These are phyloP conservation scores for Priapulus caudatus DNA, from an alignment of 2,888 invertebrate genomes.

Conservation along the genomic window DNA sequence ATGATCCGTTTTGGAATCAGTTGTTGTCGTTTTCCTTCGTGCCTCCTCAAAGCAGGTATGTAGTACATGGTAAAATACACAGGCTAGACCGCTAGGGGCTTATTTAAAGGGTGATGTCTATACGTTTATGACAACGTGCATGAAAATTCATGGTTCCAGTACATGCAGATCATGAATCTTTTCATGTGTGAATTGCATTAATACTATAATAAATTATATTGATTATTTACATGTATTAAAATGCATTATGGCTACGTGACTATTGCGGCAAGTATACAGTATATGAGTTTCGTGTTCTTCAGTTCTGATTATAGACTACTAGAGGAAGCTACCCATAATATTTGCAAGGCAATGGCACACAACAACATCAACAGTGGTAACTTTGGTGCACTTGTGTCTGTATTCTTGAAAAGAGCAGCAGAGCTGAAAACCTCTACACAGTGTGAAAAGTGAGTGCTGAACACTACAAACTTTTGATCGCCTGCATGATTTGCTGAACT, in stretches of 20 bases:
- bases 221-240: no score
- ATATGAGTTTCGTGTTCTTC: no score
- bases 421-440: constrained; percentile 73
- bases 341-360: constrained; percentile 58
- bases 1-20: constrained; percentile 87
- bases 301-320: constrained; percentile 68
- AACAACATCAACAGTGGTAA: constrained; percentile 83
- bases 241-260: no score
- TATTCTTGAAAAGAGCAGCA: constrained; percentile 66
- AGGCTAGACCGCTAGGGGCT: not conserved
- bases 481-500: no score
- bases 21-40: constrained; percentile 79
- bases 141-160: no score
- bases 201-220: no score
- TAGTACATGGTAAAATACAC: no score
- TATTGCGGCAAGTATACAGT: no score
- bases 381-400: constrained; percentile 69
- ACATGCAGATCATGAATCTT: no score
- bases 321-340: constrained; percentile 64
- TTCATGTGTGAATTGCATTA: no score
- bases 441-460: constrained; percentile 73
- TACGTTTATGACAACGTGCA: no score
- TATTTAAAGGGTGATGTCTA: constrained; percentile 29
- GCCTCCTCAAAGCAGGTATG: constrained; percentile 53
- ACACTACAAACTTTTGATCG: no score